Evolutionary conservation across 2,888 invertebrate species (phyloP), one percentile per base, ranked within the genome.

Genomic region (Polylopha cassiicola): DNA sequence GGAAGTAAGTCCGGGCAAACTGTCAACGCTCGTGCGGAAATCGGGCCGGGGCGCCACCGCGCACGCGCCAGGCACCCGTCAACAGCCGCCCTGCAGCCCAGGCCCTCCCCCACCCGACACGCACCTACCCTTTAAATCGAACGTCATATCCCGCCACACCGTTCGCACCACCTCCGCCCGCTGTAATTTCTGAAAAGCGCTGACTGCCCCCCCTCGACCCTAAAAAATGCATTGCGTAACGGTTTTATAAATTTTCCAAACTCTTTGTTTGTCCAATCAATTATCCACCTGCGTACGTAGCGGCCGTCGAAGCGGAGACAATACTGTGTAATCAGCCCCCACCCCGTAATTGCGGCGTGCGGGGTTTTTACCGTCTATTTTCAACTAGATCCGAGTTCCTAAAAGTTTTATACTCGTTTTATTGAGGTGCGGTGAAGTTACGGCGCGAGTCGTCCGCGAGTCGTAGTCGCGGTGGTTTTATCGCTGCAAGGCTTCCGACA

Each of bases 11-110:
- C 78, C 78, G 73, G 79, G 81, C 77, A 86, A 86, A 88, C 88
- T 88, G 88, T 88, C 88, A 88, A 85, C 86, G 87, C 76, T 76
- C 76, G 84, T 80, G 82, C 88, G 88, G 88, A 87, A 84, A 81
- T 74, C 81, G 87, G 87, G 87, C 87, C 79, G 77, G 76, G 77
- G 49, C 53, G 62, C 55, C 58, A 66, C 55, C 50, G 75, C 87
- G 86, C 86, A 79, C 60, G 87, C 87, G 87, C 76, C 78, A 60
- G 69, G 73, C 81, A 86, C 86, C 87, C 86, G 84, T 85, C 79
- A 85, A 85, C 85, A 85, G 85, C 82, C 79, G 74, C 77, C 77
- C 73, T 75, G 78, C 78, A 72, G 62, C 71, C 71, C 58, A 56
- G 62, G 64, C 64, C 64, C 59, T 55, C 58, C 55, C 17, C 43